Evolutionary conservation across 2,797 vertebrate species (phyloP).

Genomic region (Onychomys torridus): DNA sequence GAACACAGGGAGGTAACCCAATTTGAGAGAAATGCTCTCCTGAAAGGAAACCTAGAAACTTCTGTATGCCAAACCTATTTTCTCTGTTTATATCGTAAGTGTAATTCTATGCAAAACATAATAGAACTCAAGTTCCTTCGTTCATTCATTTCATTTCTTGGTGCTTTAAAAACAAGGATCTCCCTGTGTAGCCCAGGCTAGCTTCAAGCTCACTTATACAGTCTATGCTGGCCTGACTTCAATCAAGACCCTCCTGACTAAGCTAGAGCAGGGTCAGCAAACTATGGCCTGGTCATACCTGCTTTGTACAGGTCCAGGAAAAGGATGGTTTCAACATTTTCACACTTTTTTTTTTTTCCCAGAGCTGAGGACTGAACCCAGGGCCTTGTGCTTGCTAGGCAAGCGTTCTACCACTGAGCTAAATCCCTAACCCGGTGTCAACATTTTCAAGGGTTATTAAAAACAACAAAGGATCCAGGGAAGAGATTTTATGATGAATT

Average conservation of each 20-base stretch:
- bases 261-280: background rate
- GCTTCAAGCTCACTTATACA: background rate
- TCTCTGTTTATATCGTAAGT: slow-evolving; percentile 21
- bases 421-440: too few relatives aligned
- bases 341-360: too few relatives aligned
- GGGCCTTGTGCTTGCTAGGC: too few relatives aligned
- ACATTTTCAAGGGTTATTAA: background rate
- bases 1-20: background rate
- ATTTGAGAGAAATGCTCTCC: slow-evolving; percentile 24
- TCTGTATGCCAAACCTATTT: slow-evolving; percentile 27
- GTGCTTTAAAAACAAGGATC: background rate
- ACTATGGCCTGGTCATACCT: background rate
- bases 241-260: background rate
- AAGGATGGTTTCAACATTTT: slow-evolving; percentile 22
- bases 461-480: slow-evolving; percentile 23
- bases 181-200: background rate
- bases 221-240: background rate
- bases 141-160: background rate
- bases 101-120: slow-evolving; percentile 32
- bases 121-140: background rate
- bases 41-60: background rate
- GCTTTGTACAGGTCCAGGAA: background rate
- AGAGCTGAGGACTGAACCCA: too few relatives aligned
- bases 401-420: too few relatives aligned
- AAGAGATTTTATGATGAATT: background rate